Evolutionary conservation across 2,888 invertebrate genomes (phyloP), one percentile per base, ranked within the genome.

Genomic region (Serripes groenlandicus): DNA sequence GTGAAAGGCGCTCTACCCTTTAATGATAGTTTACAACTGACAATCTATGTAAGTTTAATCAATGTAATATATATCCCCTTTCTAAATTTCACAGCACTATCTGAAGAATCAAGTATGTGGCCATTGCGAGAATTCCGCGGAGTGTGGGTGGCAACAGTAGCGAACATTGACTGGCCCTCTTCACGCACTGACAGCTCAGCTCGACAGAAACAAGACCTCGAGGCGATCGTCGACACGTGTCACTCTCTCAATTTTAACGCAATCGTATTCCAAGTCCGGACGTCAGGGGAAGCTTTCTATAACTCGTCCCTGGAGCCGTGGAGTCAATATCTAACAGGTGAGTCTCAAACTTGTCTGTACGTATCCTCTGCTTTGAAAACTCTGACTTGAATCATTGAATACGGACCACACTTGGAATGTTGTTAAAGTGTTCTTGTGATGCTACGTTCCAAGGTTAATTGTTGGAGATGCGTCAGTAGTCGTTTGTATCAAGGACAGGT

Each of bases 121-220:
- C 91, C 92, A 0, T 77, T 64, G 0, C 78, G 85, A 5, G 93
- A 93, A 80, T 93, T 93, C 72, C 90, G 93, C 26, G 92, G 88
- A 32, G 90, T 87, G n/a, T 93, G 92, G 91, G 83, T 93, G 23
- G 92, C 93, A 28, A 93, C 93, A 7, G 93, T 92, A 5, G 86
- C 86, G 15, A 92, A 93, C 83, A 92, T 93, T 11, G 93, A 93
- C 85, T 93, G 93, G 93, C 93, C 93, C 1, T 82, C 89, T 18
- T 89, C 90, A 15, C 77, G 81, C 9, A 75, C 80, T 21, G 75
- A 84, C 28, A 77, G 91, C 15, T 74, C 91, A 0, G 42, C 60
- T 15, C 83, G 88, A 42, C 93, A 93, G 72, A 85, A 85, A 85
- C 30, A 81, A 23, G 90, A 92, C 56, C 78, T 92, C 1, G 69